Base-by-base conservation (phyloP, 2,888 invertebrate species). In the Tachina fera region DNA sequence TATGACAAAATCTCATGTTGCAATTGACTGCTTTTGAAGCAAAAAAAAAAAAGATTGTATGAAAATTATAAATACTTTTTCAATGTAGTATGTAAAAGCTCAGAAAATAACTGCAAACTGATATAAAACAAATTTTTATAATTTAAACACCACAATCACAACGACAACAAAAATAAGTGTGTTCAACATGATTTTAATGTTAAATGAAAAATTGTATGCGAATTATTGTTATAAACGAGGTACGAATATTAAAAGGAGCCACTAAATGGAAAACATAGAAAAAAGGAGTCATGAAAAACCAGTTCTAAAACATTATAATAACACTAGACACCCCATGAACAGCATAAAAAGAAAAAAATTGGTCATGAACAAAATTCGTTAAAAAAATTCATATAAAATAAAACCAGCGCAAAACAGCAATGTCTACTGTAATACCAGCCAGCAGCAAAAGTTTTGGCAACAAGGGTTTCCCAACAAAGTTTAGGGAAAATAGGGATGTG, bases 131-230 rank as follows among this genome's bases (percentile, higher is more conserved):
- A 51, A 61, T 41, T 49, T 49, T 65, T 43, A 71, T 47, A 71
- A 82, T 71, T 63, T 76, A 49, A 56, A 58, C n/a, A 61, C 14
- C 49, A 68, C 16, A 78, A 9, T 6, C 5, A 31, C 31, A 31
- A 31, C 6, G 6, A 58, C 58, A 19, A 61, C 45, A 70, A 78
- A 49, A 11, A 61, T 31, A 6, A 31, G 6, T 31, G 51, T 53
- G 14, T 65, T 53, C 47, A 45, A 53, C 77, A 68, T 77, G 61
- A 81, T 72, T 77, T 76, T 61, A 58, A 61, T 71, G 84, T 72
- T 77, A 67, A 81, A 68, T 84, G 49, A 49, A 81, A 45, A 67
- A 77, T 49, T 75, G 16, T 67, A 53, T 51, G 75, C 51, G 60
- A 80, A 71, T 19, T 60, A 11, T 43, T 72, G 22, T 8, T 39